Base-by-base conservation (phyloP, 2,797 vertebrate species). In the Siniperca undulata region DNA sequence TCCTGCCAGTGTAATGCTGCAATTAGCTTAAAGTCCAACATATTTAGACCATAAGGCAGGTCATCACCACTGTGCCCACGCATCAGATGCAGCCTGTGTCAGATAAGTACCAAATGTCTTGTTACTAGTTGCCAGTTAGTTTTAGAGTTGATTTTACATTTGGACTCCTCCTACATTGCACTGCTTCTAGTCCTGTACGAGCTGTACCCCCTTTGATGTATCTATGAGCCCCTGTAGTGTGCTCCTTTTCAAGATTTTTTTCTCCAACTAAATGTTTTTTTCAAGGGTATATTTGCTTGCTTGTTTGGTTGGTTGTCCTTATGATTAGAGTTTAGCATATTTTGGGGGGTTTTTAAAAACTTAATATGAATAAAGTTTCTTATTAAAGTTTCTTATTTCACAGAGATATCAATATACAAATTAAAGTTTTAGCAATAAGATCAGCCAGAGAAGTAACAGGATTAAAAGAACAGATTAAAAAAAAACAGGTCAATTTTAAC, bases 51-150 rank as follows among this genome's bases (percentile, higher is more conserved):
- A 89, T 90, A 83, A 67, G 89, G 88, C 24, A 17, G 82, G 83
- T 83, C 78, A 68, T 62, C 78, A 27, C 48, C 72, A 2, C 55
- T 8, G 52, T 24, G 52, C 84, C 85, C 80, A 81, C 83, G 17
- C 82, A 85, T 56, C 89, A 92, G 86, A 92, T 85, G 89, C 76
- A 62, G 80, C 50, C 40, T 14, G 50, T 70, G 87, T 83, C 84
- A 70, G 52, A 50, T 11, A 27, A 77, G 20, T 0, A 80, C 50
- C 68, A 83, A 78, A 84, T 79, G 73, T 86, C 68, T 84, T 65
- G 70, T 74, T 68, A 19, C 58, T 56, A 50, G 73, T 60, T 75
- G 61, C 40, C 65, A 80, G 24, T 52, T 80, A 27, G 27, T 65
- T 74, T 72, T 0, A 66, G 16, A 36, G 44, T 52, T 66, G 17